Conservation (phyloP, 1,140 invertebrate species). For the Drosophila jambulina region DNA sequence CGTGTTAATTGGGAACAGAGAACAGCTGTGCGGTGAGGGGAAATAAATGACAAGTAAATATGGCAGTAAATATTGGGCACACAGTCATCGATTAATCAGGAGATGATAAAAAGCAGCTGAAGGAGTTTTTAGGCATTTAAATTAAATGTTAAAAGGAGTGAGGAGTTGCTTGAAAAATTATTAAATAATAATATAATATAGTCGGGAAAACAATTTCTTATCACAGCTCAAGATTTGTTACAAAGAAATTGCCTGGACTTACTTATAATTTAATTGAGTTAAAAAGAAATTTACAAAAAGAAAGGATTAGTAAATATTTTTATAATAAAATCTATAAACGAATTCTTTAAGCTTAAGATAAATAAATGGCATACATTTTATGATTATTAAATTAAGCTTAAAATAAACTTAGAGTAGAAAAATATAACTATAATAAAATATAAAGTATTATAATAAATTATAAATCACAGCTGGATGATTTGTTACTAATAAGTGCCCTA, state of each 20-base stretch:
- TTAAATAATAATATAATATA: neutral
- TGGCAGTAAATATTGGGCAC: slow-evolving; percentile 29
- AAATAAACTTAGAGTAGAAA: too few species aligned
- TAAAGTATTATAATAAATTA: too few species aligned
- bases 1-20: slow-evolving; percentile 69
- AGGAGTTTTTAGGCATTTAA: neutral
- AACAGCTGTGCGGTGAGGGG: slow-evolving; percentile 53
- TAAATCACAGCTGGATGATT: too few species aligned
- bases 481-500: too few species aligned
- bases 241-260: fast-evolving
- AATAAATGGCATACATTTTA: too few species aligned
- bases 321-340: neutral
- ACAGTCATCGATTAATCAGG: slow-evolving; percentile 13
- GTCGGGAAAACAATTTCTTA: too few species aligned
- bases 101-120: neutral
- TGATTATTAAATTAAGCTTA: too few species aligned
- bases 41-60: slow-evolving; percentile 25
- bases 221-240: neutral
- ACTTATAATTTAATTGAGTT: neutral
- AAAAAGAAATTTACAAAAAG: too few species aligned
- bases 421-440: too few species aligned
- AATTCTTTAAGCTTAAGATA: neutral
- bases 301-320: neutral
- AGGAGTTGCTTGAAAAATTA: neutral
- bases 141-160: neutral